Conservation (phyloP, 2,797 vertebrate genomes). For the Mus minutoides region DNA sequence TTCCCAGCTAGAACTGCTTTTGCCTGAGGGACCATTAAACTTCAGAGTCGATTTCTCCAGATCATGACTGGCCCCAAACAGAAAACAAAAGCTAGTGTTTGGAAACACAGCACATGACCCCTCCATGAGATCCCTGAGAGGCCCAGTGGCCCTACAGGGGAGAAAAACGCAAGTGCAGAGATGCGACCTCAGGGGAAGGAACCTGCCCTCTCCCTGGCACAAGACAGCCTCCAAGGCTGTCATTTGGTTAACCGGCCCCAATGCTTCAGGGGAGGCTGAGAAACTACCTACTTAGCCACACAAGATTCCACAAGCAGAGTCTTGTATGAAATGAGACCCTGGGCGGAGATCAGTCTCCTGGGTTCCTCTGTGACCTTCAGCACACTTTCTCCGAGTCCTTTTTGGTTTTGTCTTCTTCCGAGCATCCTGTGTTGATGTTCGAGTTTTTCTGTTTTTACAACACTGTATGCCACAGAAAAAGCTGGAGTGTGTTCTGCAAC, state of each 20-base stretch:
- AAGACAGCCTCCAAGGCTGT: not conserved
- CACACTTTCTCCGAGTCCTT: not conserved
- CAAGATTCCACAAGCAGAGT: constrained; percentile 42
- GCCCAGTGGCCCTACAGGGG: not conserved
- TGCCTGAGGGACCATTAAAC: constrained; percentile 74
- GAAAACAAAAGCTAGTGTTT: constrained; percentile 53
- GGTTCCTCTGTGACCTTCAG: not conserved
- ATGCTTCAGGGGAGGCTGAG: constrained; percentile 42
- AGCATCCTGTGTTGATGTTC: not conserved
- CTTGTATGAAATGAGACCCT: not conserved
- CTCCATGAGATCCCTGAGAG: not conserved
- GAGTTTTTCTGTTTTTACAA: not conserved
- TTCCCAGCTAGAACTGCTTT: constrained; percentile 65
- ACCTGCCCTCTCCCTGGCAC: not conserved
- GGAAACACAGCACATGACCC: constrained; percentile 46
- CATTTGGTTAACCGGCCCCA: constrained; percentile 56
- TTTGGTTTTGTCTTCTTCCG: not conserved
- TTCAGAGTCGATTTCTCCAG: constrained; percentile 68
- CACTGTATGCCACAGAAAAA: not conserved
- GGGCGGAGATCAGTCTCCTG: not conserved
- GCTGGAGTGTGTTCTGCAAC: not conserved
- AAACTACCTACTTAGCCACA: constrained; percentile 44
- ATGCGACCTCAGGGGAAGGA: not conserved
- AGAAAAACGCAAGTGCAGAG: not conserved
- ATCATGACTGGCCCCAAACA: constrained; percentile 74